Percentiles rank a stretch among this genome's conserved stretches.
Evolutionary conservation across 1,140 invertebrate species (phyloP).

Genomic region (Eriocheir sinensis): DNA sequence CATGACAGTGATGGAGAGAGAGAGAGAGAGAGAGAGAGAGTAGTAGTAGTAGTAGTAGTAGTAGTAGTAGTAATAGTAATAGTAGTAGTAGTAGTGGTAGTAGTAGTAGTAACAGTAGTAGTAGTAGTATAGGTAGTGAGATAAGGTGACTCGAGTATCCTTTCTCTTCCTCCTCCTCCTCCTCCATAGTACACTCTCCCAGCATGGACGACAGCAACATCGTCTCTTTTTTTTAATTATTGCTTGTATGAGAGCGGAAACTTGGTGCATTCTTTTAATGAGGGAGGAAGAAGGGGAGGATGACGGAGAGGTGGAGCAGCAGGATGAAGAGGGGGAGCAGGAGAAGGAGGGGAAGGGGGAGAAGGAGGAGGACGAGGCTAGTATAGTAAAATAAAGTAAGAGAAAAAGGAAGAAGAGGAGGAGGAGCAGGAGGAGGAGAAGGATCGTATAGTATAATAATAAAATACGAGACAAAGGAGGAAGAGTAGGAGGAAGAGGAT

Average conservation of each 20-base stretch:
- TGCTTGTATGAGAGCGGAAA: background rate
- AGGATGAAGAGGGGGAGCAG: background rate
- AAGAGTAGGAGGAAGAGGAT: no score
- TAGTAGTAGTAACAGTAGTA: constrained; percentile 51
- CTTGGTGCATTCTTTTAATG: background rate
- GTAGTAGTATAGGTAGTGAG: no score
- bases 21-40: constrained; percentile 22
- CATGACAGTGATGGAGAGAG: background rate
- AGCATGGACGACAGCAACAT: background rate
- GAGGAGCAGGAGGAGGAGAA: no score
- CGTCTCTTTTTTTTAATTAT: background rate
- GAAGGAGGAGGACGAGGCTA: no score
- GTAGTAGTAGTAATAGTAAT: constrained; percentile 48
- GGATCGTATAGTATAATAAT: no score
- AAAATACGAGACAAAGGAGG: no score
- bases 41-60: constrained; percentile 50
- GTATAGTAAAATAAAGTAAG: no score
- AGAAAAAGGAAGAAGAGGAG: no score
- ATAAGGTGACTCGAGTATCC: no score
- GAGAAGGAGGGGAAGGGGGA: background rate
- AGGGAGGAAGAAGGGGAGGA: background rate
- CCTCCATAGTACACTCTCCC: background rate
- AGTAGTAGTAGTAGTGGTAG: constrained; percentile 44
- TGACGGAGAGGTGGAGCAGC: background rate
- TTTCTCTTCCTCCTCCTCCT: no score